Evolutionary conservation across 1,140 invertebrate genomes (phyloP).

Genomic region (Manduca sexta): DNA sequence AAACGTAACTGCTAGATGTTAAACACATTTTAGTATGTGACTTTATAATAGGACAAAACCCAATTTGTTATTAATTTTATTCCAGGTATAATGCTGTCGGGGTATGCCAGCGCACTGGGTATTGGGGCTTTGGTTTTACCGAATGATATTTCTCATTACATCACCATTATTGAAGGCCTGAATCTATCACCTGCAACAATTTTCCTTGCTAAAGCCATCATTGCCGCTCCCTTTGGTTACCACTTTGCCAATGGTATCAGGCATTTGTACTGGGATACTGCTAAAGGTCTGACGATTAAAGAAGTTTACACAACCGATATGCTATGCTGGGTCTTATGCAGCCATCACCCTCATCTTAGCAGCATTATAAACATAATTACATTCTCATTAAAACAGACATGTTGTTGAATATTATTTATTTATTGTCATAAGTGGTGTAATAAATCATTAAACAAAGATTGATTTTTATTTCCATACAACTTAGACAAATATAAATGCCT

Average conservation of each 20-base stretch:
- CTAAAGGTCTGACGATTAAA: conserved; percentile 80
- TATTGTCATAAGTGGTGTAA: conserved; percentile 14
- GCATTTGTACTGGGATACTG: conserved; percentile 82
- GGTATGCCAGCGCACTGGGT: conserved; percentile 70
- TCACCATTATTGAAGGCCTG: conserved; percentile 73
- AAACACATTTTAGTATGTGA: no score
- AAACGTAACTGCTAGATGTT: no score
- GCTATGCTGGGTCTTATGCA: conserved; percentile 70
- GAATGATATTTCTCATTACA: conserved; percentile 73
- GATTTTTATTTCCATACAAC: neutral
- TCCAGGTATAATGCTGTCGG: conserved; percentile 72
- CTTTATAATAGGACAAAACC: no score
- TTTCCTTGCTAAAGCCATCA: conserved; percentile 68
- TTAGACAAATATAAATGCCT: neutral
- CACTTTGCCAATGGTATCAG: conserved; percentile 83
- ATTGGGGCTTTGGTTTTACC: conserved; percentile 72
- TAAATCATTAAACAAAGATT: neutral
- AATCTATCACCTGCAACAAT: conserved; percentile 71
- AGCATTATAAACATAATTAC: conserved; percentile 43
- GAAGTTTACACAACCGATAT: conserved; percentile 82
- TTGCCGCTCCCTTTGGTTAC: conserved; percentile 79
- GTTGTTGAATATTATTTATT: conserved; percentile 48
- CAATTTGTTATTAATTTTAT: conserved; percentile 14
- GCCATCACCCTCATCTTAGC: conserved; percentile 54
- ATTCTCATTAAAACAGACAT: conserved; percentile 21